Evolutionary conservation across 2,888 invertebrate genomes (phyloP).

Genomic region (Marronus borbonicus): DNA sequence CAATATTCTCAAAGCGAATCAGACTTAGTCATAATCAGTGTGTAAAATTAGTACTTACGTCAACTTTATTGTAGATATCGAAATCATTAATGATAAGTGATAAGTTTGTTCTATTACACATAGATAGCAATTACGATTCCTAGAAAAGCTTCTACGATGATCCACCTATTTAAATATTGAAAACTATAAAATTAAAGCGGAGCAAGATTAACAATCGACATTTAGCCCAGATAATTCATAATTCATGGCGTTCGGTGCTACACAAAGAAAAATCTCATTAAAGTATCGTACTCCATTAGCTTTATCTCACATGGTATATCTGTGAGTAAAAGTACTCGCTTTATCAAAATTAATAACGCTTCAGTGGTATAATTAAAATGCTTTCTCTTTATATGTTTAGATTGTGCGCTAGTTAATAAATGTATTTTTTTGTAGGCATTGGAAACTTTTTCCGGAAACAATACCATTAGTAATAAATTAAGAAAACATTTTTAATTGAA

Average conservation of each 20-base stretch:
- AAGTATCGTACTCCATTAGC: constrained; percentile 11
- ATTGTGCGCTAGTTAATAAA: background rate
- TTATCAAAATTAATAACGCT: constrained; percentile 39
- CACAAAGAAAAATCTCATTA: constrained; percentile 22
- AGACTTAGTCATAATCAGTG: background rate
- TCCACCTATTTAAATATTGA: background rate
- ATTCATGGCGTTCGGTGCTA: constrained; percentile 8
- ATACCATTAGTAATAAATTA: constrained; percentile 10
- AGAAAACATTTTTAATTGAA: constrained; percentile 1
- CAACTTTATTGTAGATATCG: constrained; percentile 14
- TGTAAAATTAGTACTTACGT: constrained; percentile 4
- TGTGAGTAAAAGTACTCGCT: constrained; percentile 2
- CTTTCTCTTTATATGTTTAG: constrained; percentile 31
- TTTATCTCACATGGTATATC: constrained; percentile 24
- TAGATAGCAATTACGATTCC: background rate
- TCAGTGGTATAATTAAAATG: constrained; percentile 39
- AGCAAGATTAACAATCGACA: constrained; percentile 5
- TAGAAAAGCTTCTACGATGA: background rate
- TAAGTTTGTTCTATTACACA: background rate
- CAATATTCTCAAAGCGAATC: background rate
- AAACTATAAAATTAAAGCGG: constrained; percentile 6
- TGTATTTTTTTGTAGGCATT: constrained; percentile 1
- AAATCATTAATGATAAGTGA: background rate
- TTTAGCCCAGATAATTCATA: constrained; percentile 6
- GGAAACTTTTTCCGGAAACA: constrained; percentile 13